Base-by-base conservation (phyloP, 2,888 invertebrate genomes). In the Caenorhabditis panamensis region DNA sequence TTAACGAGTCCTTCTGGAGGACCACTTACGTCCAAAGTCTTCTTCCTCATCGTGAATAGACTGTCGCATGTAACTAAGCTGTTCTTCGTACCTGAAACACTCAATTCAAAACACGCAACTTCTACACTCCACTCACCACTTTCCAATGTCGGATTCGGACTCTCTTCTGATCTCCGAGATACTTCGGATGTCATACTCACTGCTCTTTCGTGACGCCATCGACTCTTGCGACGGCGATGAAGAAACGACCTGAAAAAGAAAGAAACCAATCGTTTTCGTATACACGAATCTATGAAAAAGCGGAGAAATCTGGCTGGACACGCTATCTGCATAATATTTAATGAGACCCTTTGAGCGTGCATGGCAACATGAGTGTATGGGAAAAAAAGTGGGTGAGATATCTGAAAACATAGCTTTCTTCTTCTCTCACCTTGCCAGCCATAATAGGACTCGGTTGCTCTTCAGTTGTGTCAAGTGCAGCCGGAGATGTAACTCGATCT, bases 11-110 rank as follows among this genome's bases (percentile, higher is more conserved):
- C 8, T 28, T 36, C 24, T 20, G n/a, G 16, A 59, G 18, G n/a
- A 9, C 13, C 20, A 61, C 67, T 67, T 18, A 78, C 69, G 69
- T 59, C 78, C 66, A 26, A 49, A 24, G 20, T 64, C 69, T 28
- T 79, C 79, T 31, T 79, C 85, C 49, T 87, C 85, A 18, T 85
- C 86, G 18, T 80, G 83, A 51, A 87, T 84, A 16, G 84, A 82
- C 44, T 86, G 82, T 26, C 84, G 68, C 84, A 87, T 83, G 71
- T 82, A 84, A 9, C 84, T 85, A 41, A 87, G 77, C 62, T 87
- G 86, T 24, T 85, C 83, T 41, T 84, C 85, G 54, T 87, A 87
- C 87, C 87, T 77, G 64, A 4, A 77, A 67, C 16, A 16, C 9
- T 37, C 28, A 13, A 6, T 16, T 22, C 31, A n/a, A 6, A 8